Evolutionary conservation across 23 tunicate species (phyloP), one percentile per base, ranked within the genome.

Genomic region (Ciona savignyi): DNA sequence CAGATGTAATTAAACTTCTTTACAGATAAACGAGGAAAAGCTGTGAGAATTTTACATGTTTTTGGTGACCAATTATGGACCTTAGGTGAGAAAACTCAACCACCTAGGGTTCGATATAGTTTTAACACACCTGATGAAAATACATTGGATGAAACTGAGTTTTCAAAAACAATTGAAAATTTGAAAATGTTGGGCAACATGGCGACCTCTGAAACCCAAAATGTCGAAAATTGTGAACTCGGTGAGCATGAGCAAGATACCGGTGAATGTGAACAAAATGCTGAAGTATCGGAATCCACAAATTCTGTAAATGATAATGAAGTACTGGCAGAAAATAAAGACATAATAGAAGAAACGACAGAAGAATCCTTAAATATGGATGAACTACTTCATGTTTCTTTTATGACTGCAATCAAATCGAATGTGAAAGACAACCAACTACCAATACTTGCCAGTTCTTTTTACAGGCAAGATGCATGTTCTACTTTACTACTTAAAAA

Each of bases 51-150:
- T 42, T 4, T 84, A 20, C 97, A 91, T 71, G 73, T 82, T 4
- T 91, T 91, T 80, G 97, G 97, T 2, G 97, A 91, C 80, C 83
- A 91, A 51, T 65, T 91, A 35, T 91, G 97, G 97, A 62, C 51
- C 60, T 29, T 75, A 19, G 97, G 97, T 21, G 83, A 85, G 32
- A 87, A 81, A 25, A 27, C 32, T 4, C 80, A 77, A 65, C 97
- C 97, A 51, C 97, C 97, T 2, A 75, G 51, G 19, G 32, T 77
- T 2, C 26, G 64, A 42, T 30, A 35, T 2, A 15, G 64, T 33
- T 20, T 6, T 23, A 51, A 26, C 49, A 26, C 22, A 35, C 21
- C 20, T 49, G 76, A 48, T 6, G 63, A 72, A 1, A 27, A 48
- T 33, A 2, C 76, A 48, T 20, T 6, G 28, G 51, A 26, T 48